A percentile compares a stretch with the other conserved stretches of the same genome.
Evolutionary conservation across 2,797 vertebrate species (phyloP).

Genomic region (Valencia hispanica): DNA sequence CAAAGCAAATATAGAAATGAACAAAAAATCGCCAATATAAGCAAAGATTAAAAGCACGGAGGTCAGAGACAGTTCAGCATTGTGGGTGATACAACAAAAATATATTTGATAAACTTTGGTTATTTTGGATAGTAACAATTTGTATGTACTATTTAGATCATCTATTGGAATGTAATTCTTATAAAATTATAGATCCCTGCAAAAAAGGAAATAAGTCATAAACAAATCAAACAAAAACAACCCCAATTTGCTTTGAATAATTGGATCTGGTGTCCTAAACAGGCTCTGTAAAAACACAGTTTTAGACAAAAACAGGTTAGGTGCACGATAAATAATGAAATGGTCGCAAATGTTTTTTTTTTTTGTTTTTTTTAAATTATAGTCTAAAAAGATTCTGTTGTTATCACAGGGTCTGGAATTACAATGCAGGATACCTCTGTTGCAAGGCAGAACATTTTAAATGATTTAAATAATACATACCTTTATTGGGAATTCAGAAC

Average conservation of each 20-base stretch:
- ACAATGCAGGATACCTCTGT: background rate
- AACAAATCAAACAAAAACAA: background rate
- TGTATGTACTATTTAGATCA: background rate
- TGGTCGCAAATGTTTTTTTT: background rate
- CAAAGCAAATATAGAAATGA: conserved; percentile 23
- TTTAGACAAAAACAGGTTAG: background rate
- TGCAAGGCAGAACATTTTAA: background rate
- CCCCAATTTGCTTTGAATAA: background rate
- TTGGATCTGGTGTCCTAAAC: background rate
- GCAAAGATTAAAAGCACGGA: conserved; percentile 3
- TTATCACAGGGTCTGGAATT: background rate
- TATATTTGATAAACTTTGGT: background rate
- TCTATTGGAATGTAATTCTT: background rate
- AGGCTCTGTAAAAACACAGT: background rate
- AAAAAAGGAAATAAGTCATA: background rate
- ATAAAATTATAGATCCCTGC: background rate
- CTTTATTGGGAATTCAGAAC: background rate
- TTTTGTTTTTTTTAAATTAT: background rate
- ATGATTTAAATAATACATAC: background rate
- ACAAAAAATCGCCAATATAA: conserved; percentile 7
- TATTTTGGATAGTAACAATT: background rate
- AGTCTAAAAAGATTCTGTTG: background rate
- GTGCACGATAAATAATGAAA: background rate
- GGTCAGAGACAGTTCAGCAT: conserved; percentile 4
- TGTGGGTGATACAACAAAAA: background rate